These are phyloP conservation scores for Poecilia latipinna DNA, from an alignment of 2,113 vertebrate species.

Conservation along the genomic window DNA sequence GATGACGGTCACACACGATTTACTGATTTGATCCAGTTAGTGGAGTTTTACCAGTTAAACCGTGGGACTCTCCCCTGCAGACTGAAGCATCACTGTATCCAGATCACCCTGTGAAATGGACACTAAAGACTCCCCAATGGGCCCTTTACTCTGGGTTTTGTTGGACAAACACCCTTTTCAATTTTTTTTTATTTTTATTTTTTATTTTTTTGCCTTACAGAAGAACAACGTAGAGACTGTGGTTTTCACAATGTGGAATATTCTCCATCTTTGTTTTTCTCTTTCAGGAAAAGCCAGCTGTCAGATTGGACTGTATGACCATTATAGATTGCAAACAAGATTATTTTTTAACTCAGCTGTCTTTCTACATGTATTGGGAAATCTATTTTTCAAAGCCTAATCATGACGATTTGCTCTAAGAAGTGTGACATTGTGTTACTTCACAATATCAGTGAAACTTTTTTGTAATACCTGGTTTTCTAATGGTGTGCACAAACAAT, in stretches of 20 bases:
- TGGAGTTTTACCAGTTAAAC: constrained; percentile 98
- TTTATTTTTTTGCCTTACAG: constrained; percentile 70
- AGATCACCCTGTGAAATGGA: constrained; percentile 85
- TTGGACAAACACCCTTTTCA: constrained; percentile 56
- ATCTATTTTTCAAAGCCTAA: constrained; percentile 19
- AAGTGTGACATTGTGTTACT: constrained; percentile 3
- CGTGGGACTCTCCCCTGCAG: constrained; percentile 93
- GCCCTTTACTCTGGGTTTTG: constrained; percentile 47
- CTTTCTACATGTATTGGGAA: neutral
- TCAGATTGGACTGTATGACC: constrained; percentile 22
- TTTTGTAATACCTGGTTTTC: constrained; percentile 18
- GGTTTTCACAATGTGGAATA: constrained; percentile 12
- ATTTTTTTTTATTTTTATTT: neutral
- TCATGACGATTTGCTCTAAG: constrained; percentile 26
- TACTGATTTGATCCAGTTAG: constrained; percentile 95
- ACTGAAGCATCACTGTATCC: constrained; percentile 93
- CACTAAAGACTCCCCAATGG: constrained; percentile 27
- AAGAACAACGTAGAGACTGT: constrained; percentile 47
- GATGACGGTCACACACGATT: constrained; percentile 95
- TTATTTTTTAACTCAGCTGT: constrained; percentile 8
- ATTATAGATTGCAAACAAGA: constrained; percentile 4
- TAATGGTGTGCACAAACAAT: neutral
- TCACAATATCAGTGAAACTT: constrained; percentile 3
- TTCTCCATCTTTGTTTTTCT: constrained; percentile 15
- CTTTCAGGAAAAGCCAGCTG: constrained; percentile 25